These are phyloP conservation scores for Azorinus chamasolen DNA, from an alignment of 2,888 invertebrate genomes.

Conservation along the genomic window DNA sequence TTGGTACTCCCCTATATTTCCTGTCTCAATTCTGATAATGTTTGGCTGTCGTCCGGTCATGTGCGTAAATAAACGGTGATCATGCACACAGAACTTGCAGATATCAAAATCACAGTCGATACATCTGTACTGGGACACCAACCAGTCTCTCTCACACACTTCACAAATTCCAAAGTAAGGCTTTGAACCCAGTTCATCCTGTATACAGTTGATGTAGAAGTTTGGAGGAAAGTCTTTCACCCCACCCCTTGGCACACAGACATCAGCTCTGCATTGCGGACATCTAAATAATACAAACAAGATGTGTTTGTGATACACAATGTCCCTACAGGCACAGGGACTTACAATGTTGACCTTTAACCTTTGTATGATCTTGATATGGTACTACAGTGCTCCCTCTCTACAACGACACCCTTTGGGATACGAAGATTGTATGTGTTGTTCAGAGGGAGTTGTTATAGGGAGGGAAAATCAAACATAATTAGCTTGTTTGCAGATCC, in stretches of 20 bases:
- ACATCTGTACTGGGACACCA: conserved; percentile 79
- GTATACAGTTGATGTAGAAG: conserved; percentile 80
- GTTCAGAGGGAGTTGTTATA: no score
- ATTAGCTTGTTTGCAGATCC: no score
- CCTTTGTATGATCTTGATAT: not conserved
- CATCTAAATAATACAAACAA: conserved; percentile 42
- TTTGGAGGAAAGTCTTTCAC: conserved; percentile 79
- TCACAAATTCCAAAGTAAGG: conserved; percentile 77
- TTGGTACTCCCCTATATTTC: conserved; percentile 58
- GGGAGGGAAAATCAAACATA: no score
- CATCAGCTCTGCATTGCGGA: conserved; percentile 73
- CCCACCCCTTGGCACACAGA: conserved; percentile 77
- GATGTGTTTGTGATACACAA: no score
- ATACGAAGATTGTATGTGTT: no score
- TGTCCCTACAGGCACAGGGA: not conserved
- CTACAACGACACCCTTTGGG: no score
- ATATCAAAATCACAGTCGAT: conserved; percentile 81
- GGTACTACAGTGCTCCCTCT: not conserved
- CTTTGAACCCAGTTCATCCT: conserved; percentile 78
- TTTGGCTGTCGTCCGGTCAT: conserved; percentile 64
- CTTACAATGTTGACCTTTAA: not conserved
- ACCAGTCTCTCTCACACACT: conserved; percentile 75
- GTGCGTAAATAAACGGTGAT: conserved; percentile 77
- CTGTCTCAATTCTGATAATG: conserved; percentile 77
- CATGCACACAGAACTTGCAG: conserved; percentile 80